These are phyloP conservation scores for Phania funesta DNA, from an alignment of 2,888 invertebrate genomes.

Conservation along the genomic window DNA sequence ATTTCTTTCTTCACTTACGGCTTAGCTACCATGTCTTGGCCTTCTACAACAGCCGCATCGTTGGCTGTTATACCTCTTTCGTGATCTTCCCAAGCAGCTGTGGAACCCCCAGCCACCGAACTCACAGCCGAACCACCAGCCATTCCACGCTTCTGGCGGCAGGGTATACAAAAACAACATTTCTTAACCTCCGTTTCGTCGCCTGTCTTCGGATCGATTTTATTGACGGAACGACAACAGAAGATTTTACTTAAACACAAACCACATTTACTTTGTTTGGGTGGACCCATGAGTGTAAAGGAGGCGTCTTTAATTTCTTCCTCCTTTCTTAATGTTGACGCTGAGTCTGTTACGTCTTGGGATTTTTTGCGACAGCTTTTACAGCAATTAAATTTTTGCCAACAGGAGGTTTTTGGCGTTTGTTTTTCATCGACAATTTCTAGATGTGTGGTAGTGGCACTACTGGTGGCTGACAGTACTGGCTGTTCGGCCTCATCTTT, in stretches of 20 bases:
- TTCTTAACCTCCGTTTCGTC: constrained; percentile 75
- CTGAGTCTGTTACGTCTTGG: constrained; percentile 74
- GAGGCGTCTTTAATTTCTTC: constrained; percentile 46
- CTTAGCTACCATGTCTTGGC: constrained; percentile 79
- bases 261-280: constrained; percentile 76
- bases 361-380: constrained; percentile 77
- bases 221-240: constrained; percentile 80
- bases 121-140: constrained; percentile 57
- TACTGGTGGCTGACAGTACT: constrained; percentile 74
- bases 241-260: constrained; percentile 78
- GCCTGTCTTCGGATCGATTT: constrained; percentile 77
- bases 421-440: constrained; percentile 75
- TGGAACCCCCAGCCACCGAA: constrained; percentile 62
- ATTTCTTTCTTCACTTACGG: constrained; percentile 61
- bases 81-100: constrained; percentile 78
- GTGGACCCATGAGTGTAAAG: constrained; percentile 55
- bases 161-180: constrained; percentile 80
- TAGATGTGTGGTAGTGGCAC: constrained; percentile 75
- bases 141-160: constrained; percentile 73
- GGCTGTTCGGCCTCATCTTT: constrained; percentile 73
- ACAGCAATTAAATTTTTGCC: constrained; percentile 79
- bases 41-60: constrained; percentile 82
- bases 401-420: constrained; percentile 74
- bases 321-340: constrained; percentile 23
- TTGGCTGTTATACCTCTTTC: constrained; percentile 73